phyloP scores from a whole-genome alignment of 2,797 vertebrate species.

The Leucoraja ocellata region DNA sequence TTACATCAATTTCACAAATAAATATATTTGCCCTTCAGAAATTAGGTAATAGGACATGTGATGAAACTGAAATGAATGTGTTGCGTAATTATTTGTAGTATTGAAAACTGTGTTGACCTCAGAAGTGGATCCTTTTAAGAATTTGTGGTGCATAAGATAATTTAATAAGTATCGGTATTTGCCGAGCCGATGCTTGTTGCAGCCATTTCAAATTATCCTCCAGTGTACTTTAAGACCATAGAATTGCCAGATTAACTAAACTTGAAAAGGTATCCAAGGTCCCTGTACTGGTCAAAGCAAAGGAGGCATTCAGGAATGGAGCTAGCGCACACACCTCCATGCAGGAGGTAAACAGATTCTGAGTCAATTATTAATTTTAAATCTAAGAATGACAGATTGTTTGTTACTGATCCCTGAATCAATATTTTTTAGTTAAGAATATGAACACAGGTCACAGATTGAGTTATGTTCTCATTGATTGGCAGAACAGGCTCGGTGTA shows the following conservation, averaged over 20 bases:
- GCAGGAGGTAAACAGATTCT: too few species aligned
- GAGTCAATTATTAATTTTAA: too few species aligned
- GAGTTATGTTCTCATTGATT: too few species aligned
- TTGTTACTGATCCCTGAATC: too few species aligned
- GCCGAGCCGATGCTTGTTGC: not conserved
- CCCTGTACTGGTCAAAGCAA: not conserved
- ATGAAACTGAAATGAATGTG: not conserved
- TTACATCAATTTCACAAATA: not conserved
- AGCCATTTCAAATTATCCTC: not conserved
- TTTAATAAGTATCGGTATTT: not conserved
- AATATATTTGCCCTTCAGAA: not conserved
- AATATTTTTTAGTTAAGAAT: too few species aligned
- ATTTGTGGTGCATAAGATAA: not conserved
- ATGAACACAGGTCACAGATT: too few species aligned
- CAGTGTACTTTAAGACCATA: not conserved
- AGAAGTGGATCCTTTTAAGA: not conserved
- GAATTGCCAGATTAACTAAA: not conserved
- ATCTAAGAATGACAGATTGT: too few species aligned
- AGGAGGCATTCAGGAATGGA: too few species aligned
- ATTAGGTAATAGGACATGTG: not conserved
- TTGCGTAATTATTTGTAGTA: constrained; percentile 1
- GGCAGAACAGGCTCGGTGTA: too few species aligned
- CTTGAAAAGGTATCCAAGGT: not conserved
- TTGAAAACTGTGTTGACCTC: constrained; percentile 39
- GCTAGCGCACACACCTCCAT: too few species aligned